A percentile compares a stretch with the other conserved stretches of the same genome.
These are phyloP conservation scores for Micrastur ruficollis DNA, from an alignment of 2,797 vertebrate genomes.

Conservation along the genomic window DNA sequence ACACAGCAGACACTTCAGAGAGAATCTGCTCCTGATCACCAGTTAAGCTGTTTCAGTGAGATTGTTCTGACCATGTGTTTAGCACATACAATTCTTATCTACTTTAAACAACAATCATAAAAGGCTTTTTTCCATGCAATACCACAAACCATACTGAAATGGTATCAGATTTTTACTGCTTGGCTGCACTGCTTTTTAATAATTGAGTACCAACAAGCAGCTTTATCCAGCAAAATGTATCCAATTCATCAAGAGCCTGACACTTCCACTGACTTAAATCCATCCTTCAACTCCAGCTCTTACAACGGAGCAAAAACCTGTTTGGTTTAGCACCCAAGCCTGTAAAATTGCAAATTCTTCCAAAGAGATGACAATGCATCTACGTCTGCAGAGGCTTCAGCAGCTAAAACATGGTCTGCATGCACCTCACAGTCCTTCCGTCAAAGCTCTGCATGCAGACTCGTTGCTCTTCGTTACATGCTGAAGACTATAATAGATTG, in stretches of 20 bases:
- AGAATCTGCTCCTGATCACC: not conserved
- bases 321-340: not conserved
- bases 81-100: not conserved
- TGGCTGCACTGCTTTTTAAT: not conserved
- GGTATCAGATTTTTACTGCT: not conserved
- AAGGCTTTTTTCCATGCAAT: not conserved
- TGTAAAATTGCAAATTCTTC: not conserved
- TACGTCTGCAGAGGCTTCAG: not conserved
- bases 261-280: not conserved
- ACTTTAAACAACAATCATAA: not conserved
- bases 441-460: not conserved
- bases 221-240: not conserved
- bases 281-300: not conserved
- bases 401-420: not conserved
- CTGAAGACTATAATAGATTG: not conserved
- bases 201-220: not conserved
- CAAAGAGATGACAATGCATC: not conserved
- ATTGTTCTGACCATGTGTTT: not conserved
- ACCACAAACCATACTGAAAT: not conserved
- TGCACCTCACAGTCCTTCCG: not conserved
- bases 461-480: not conserved
- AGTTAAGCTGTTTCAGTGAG: not conserved
- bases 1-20: conserved; percentile 2
- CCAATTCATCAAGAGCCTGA: not conserved
- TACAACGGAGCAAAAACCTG: not conserved